Conservation (phyloP, 1,140 invertebrate genomes). For the Caenorhabditis briggsae region DNA sequence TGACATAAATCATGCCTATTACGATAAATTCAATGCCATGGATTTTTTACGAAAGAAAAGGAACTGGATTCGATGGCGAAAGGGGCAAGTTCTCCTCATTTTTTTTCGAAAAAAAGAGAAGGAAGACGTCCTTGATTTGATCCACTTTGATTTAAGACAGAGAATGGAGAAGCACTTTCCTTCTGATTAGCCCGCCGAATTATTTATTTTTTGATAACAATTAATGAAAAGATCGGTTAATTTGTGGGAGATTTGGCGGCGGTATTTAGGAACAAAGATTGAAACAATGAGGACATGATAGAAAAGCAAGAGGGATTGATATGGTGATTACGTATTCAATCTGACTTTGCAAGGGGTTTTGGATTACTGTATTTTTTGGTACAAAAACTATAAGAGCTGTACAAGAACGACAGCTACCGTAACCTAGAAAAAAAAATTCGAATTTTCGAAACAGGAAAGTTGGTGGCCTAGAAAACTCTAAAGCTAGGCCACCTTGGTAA, state of each 20-base stretch:
- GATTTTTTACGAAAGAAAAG: conserved; percentile 11
- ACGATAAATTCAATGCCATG: not conserved
- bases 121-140: conserved; percentile 39
- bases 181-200: not conserved
- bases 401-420: too few relatives aligned
- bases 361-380: too few relatives aligned
- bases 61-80: conserved; percentile 23
- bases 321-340: too few relatives aligned
- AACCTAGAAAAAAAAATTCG: too few relatives aligned
- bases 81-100: conserved; percentile 25
- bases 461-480: too few relatives aligned
- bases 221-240: not conserved
- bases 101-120: not conserved
- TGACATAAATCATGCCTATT: conserved; percentile 9
- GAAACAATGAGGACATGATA: not conserved
- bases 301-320: not conserved
- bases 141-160: conserved; percentile 6
- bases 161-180: not conserved
- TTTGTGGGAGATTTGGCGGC: not conserved
- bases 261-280: conserved; percentile 1
- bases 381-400: too few relatives aligned
- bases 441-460: too few relatives aligned
- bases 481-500: too few relatives aligned
- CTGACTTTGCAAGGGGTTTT: too few relatives aligned
- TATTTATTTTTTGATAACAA: conserved; percentile 24